A percentile compares a stretch with the other conserved stretches of the same genome.
Conservation (phyloP, 2,113 vertebrate genomes). For the Ctenomys sociabilis region DNA sequence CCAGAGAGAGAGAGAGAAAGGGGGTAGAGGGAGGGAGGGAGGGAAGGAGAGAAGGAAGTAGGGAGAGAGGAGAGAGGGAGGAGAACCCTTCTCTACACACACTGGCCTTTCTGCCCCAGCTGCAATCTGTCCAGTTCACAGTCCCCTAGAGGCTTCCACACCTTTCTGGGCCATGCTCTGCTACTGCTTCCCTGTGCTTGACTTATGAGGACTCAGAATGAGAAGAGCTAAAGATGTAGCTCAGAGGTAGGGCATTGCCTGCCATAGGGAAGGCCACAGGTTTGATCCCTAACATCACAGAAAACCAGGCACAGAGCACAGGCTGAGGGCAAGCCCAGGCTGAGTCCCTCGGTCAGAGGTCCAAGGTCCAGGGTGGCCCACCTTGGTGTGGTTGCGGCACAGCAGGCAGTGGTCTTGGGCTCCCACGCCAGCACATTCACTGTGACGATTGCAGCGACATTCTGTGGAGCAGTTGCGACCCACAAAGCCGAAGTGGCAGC, state of each 20-base stretch:
- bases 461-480: constrained; percentile 94
- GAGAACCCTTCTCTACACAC: not conserved
- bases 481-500: constrained; percentile 94
- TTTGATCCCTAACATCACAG: not conserved
- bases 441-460: constrained; percentile 95
- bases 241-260: not conserved
- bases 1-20: not conserved
- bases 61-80: too few relatives aligned
- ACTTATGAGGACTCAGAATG: not conserved
- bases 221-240: not conserved
- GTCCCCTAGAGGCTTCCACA: not conserved
- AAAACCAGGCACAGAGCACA: not conserved
- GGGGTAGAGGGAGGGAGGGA: too few relatives aligned
- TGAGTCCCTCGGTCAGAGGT: rapidly evolving
- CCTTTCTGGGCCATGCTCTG: not conserved
- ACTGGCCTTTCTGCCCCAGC: too few relatives aligned
- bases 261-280: not conserved
- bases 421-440: constrained; percentile 90
- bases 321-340: not conserved
- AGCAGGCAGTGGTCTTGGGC: constrained; percentile 90
- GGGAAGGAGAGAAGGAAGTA: too few relatives aligned
- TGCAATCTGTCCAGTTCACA: not conserved
- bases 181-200: not conserved
- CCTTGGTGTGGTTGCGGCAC: constrained; percentile 94
- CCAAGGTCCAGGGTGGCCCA: not conserved